phyloP scores from a whole-genome alignment of 2,113 vertebrate genomes.

The Seriola rivoliana region DNA sequence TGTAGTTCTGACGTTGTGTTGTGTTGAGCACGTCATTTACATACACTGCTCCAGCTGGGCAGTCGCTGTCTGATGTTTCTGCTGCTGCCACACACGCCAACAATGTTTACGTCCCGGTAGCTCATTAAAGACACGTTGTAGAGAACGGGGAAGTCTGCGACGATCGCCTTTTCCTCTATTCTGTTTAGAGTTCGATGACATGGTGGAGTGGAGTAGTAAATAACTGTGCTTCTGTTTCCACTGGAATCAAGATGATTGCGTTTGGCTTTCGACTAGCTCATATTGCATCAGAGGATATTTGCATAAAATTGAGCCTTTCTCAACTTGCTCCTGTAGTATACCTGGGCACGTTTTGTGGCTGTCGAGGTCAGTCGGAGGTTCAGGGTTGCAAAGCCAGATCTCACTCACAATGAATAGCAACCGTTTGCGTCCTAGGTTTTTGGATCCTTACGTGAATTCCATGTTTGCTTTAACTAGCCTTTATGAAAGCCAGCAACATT shows the following conservation, averaged over 20 bases:
- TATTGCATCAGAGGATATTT: neutral
- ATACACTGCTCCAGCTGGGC: too few species aligned
- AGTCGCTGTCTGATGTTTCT: neutral
- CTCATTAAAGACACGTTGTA: neutral
- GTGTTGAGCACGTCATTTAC: neutral
- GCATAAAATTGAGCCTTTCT: neutral
- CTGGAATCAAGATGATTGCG: conserved; percentile 1
- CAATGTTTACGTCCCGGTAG: neutral
- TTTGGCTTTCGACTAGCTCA: neutral
- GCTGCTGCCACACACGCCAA: neutral
- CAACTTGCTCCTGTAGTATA: neutral
- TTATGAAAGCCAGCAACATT: neutral
- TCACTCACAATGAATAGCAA: neutral
- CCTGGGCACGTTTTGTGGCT: neutral
- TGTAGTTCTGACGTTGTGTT: neutral
- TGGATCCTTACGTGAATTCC: neutral
- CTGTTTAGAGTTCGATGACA: neutral
- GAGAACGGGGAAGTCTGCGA: neutral
- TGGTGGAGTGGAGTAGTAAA: neutral
- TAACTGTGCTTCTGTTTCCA: neutral
- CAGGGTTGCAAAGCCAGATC: neutral
- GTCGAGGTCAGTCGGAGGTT: neutral
- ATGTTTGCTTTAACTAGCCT: neutral
- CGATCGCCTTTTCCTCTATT: neutral
- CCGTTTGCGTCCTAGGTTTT: neutral